A percentile compares a stretch with the other conserved stretches of the same genome.
Evolutionary conservation across 1,140 invertebrate species (phyloP).

Genomic region (Drosophila tristis): DNA sequence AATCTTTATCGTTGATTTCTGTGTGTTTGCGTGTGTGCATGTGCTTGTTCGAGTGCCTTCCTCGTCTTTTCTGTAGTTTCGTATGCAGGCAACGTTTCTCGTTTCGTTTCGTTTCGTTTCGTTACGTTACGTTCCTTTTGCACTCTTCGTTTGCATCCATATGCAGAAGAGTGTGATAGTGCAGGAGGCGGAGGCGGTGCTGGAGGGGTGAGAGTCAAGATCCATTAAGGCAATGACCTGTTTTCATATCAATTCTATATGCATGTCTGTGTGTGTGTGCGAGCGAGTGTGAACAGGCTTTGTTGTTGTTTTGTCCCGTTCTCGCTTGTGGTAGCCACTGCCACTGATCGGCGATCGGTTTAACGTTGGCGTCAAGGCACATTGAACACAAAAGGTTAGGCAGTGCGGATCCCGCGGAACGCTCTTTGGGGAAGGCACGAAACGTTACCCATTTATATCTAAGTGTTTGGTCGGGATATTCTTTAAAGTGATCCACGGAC

Average conservation of each 20-base stretch:
- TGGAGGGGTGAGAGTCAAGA: conserved; percentile 59
- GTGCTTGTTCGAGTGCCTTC: conserved; percentile 52
- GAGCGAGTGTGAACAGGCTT: conserved; percentile 25
- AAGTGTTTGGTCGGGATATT: too few relatives aligned
- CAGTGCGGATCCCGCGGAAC: too few relatives aligned
- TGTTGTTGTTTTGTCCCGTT: conserved; percentile 79
- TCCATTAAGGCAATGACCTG: conserved; percentile 84
- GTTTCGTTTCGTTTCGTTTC: conserved; percentile 35
- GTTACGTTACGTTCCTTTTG: conserved; percentile 25
- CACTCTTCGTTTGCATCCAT: conserved; percentile 68
- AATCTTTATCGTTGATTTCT: conserved; percentile 77
- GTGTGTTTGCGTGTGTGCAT: conserved; percentile 23
- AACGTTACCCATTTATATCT: too few relatives aligned
- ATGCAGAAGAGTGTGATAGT: conserved; percentile 18
- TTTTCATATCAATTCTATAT: conserved; percentile 78
- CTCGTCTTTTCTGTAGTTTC: conserved; percentile 61
- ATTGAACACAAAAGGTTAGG: too few relatives aligned
- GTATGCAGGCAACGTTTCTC: conserved; percentile 73
- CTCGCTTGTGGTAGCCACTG: conserved; percentile 5
- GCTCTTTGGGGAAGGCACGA: background rate
- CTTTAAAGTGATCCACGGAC: too few relatives aligned
- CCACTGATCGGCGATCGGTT: conserved; percentile 1
- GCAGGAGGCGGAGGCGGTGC: conserved; percentile 18
- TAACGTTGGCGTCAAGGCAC: background rate
- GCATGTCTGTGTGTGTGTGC: conserved; percentile 1